Percentiles rank a stretch among this genome's conserved stretches.
Conservation (phyloP, 2,113 vertebrate genomes). For the Paralichthys olivaceus region DNA sequence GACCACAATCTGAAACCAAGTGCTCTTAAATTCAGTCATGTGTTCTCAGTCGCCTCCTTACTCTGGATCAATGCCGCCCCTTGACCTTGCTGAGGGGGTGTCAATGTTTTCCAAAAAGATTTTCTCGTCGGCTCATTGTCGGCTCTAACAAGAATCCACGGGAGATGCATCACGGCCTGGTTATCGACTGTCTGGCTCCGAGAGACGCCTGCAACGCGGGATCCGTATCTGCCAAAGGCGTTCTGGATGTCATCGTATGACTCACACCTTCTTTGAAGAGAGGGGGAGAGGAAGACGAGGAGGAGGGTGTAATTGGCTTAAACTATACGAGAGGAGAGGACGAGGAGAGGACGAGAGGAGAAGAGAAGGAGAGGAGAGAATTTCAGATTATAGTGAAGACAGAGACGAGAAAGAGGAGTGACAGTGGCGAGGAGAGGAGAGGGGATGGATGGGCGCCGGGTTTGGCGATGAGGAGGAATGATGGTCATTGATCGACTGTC, state of each 20-base stretch:
- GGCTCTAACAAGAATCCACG: slow-evolving; percentile 52
- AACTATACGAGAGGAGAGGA: background rate
- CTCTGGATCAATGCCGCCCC: slow-evolving; percentile 62
- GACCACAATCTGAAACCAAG: background rate
- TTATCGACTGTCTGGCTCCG: slow-evolving; percentile 43
- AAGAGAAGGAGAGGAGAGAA: background rate
- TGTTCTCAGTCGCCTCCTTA: slow-evolving; percentile 8
- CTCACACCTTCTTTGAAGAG: slow-evolving; percentile 24
- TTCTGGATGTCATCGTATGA: slow-evolving; percentile 33
- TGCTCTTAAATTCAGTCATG: slow-evolving; percentile 20
- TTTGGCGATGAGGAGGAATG: background rate
- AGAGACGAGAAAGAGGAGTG: background rate
- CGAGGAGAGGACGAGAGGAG: background rate
- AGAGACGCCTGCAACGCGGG: slow-evolving; percentile 10
- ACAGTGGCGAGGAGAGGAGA: slow-evolving; percentile 1
- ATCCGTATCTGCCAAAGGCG: slow-evolving; percentile 26
- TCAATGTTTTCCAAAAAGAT: slow-evolving; percentile 50
- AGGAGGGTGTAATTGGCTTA: slow-evolving; percentile 49
- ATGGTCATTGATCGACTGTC: too few relatives aligned
- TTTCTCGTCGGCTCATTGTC: slow-evolving; percentile 62
- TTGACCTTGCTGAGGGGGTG: slow-evolving; percentile 55
- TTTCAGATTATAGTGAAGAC: slow-evolving; percentile 4
- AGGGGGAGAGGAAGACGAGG: slow-evolving; percentile 1
- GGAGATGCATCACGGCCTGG: slow-evolving; percentile 35
- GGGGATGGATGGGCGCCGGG: slow-evolving; percentile 15